These are phyloP conservation scores for Macroglossus sobrinus DNA, from an alignment of 2,113 vertebrate species.

Conservation along the genomic window DNA sequence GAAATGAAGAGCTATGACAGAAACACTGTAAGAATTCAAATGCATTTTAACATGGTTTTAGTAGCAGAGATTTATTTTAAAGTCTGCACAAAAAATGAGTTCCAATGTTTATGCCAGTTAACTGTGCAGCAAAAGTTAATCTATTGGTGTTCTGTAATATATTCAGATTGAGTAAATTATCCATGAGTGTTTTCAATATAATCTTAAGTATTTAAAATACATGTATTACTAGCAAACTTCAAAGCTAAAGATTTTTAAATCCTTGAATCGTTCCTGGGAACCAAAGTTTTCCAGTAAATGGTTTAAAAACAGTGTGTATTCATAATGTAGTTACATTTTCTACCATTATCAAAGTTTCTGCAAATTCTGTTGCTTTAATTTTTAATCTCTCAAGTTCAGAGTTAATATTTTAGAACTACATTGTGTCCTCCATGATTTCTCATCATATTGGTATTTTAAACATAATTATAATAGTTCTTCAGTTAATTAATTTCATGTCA, in stretches of 20 bases:
- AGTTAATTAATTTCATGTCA: neutral
- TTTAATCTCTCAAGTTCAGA: neutral
- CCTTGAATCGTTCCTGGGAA: neutral
- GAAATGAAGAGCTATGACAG: neutral
- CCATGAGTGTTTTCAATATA: neutral
- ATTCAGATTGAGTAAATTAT: neutral
- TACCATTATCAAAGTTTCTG: neutral
- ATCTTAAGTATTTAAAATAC: neutral
- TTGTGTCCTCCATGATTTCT: neutral
- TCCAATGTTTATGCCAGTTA: neutral
- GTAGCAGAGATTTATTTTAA: neutral
- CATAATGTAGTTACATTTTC: neutral
- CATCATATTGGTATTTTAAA: neutral
- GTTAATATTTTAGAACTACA: neutral
- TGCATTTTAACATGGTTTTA: neutral
- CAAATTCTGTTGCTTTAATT: neutral
- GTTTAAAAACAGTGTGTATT: neutral
- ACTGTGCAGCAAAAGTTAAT: neutral
- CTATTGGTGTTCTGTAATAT: neutral
- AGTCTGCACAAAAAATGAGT: neutral
- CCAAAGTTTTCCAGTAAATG: neutral
- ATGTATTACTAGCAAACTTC: neutral
- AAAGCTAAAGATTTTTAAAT: neutral
- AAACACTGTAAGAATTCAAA: neutral
- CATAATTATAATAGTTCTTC: neutral